Evolutionary conservation across 2,888 invertebrate species (phyloP), one percentile per base, ranked within the genome.

Genomic region (Amphipyra berbera): DNA sequence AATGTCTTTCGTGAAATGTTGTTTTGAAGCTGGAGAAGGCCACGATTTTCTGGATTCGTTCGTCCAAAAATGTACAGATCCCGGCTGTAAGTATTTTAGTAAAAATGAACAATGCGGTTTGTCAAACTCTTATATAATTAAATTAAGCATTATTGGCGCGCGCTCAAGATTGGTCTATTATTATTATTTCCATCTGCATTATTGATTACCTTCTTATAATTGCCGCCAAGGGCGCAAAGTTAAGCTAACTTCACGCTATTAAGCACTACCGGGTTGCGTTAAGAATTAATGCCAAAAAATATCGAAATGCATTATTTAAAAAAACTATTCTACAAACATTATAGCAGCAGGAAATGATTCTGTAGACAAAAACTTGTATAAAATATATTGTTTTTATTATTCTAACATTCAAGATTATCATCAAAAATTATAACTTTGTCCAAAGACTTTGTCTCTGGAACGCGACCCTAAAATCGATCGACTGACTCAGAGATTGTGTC

Each of bases 51-150:
- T 97, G 70, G 97, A 97, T 81, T 96, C 96, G 15, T 96, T 97
- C 81, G 95, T 97, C 44, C 96, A 97, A 90, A 97, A 97, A 94
- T 97, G 97, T 88, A 97, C 97, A 47, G 97, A 97, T 91, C 96
- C 97, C 61, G 96, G 97, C 84, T 97, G 97, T 97, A 95, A 97
- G 97, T 97, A 93, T 49, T 54, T 30, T 30, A 6, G 44, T 21
- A 6, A 14, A n/a, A 45, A 27, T 62, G 10, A 6, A 14, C 33
- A 15, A 9, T 55, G 15, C 2, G 42, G 1, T 6, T 44, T 33
- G 12, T 37, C 14, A 49, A 21, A 35, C 5, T 59, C 8, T 35
- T 45, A 27, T 15, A 37, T 73, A 75, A 79, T 79, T 70, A 12
- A 73, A 82, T 81, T 82, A 76, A 10, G 13, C 4, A 54, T 42